These are phyloP conservation scores for Podarcis siculus DNA, from an alignment of 2,797 vertebrate species.

Conservation along the genomic window DNA sequence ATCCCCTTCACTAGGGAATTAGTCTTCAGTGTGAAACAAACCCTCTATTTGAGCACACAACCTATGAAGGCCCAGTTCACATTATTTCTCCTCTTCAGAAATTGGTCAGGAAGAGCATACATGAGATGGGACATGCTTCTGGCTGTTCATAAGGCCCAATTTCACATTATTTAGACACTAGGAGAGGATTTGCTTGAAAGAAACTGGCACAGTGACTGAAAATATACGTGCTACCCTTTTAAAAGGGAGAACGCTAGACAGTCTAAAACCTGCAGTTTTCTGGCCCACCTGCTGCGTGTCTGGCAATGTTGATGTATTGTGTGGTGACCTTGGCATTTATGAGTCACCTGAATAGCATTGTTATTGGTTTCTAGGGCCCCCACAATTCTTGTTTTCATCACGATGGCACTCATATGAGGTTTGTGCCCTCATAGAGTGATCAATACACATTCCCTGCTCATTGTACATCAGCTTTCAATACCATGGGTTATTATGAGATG, in stretches of 20 bases:
- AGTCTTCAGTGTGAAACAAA: neutral
- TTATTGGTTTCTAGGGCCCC: neutral
- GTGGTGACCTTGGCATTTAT: neutral
- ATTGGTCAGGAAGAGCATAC: neutral
- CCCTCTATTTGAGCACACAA: neutral
- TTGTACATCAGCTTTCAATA: neutral
- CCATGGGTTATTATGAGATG: neutral
- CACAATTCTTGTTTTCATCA: neutral
- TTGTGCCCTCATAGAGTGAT: neutral
- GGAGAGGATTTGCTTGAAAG: neutral
- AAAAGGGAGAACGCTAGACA: neutral
- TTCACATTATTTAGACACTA: neutral
- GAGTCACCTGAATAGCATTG: neutral
- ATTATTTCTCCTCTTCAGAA: neutral
- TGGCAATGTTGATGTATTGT: neutral
- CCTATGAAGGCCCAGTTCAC: neutral
- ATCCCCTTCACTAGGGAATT: neutral
- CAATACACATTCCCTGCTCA: neutral
- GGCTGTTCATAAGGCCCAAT: neutral
- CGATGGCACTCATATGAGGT: neutral
- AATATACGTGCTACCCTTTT: neutral
- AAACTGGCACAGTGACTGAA: neutral
- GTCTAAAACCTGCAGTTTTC: neutral
- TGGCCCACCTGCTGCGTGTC: neutral
- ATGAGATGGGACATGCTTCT: neutral